A percentile compares a stretch with the other conserved stretches of the same genome.
These are phyloP conservation scores for Scaptomyza reducta DNA, from an alignment of 2,888 invertebrate species.

Conservation along the genomic window DNA sequence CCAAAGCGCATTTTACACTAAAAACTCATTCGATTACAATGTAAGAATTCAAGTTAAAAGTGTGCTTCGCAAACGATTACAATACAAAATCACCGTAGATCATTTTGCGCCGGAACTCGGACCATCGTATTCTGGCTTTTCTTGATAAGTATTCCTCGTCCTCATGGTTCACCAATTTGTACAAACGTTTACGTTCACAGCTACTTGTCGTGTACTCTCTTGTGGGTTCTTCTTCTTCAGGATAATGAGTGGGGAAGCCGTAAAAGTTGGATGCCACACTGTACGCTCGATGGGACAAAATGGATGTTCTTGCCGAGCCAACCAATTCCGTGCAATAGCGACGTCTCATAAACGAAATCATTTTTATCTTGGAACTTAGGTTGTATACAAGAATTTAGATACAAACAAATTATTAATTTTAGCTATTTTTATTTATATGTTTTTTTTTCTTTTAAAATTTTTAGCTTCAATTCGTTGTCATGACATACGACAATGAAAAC, in stretches of 20 bases:
- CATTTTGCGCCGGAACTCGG: constrained; percentile 48
- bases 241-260: neutral
- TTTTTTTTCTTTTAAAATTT: neutral
- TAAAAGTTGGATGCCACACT: no score
- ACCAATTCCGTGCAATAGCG: neutral
- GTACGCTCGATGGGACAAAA: neutral
- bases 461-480: neutral
- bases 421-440: neutral
- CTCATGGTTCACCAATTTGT: neutral
- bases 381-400: neutral
- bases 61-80: neutral
- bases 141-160: constrained; percentile 3
- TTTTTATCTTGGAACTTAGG: constrained; percentile 11
- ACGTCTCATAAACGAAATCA: constrained; percentile 3
- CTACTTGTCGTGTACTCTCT: neutral
- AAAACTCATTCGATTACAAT: neutral
- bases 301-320: neutral
- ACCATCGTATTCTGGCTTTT: constrained; percentile 36
- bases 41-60: no score
- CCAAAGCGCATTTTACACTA: constrained; percentile 4
- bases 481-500: neutral
- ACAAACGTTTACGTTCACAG: neutral
- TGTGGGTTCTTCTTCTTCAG: neutral
- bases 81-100: constrained; percentile 35
- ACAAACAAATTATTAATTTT: neutral